Evolutionary conservation across 1,140 invertebrate species (phyloP).

Genomic region (Calosoma granatense): DNA sequence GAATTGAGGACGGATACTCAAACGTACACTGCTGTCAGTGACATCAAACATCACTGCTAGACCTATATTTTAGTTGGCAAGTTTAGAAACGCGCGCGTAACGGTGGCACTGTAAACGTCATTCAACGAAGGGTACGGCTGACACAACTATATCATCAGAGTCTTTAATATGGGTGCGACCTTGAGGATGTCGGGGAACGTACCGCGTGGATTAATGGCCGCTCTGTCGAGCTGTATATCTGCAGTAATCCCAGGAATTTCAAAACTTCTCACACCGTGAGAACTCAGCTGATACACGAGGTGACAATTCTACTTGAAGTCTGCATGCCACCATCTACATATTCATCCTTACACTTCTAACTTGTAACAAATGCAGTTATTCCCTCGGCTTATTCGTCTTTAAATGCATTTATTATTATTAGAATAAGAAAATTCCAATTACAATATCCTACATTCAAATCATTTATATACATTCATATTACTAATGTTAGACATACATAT

Average conservation of each 20-base stretch:
- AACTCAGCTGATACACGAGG: not conserved
- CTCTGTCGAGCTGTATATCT: not conserved
- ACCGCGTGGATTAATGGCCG: not conserved
- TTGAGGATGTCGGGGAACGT: not conserved
- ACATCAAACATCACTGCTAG: no score
- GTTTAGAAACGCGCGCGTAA: not conserved
- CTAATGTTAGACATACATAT: no score
- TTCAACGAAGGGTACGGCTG: not conserved
- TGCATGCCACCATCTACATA: not conserved
- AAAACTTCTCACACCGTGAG: not conserved
- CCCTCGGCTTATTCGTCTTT: no score
- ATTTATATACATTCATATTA: no score
- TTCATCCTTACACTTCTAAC: no score
- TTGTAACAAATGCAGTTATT: no score
- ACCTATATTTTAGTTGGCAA: not conserved
- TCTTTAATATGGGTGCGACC: not conserved
- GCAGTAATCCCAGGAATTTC: not conserved
- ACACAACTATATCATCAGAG: not conserved
- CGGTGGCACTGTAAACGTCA: not conserved
- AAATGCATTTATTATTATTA: no score
- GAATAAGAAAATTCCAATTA: no score
- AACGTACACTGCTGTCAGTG: no score
- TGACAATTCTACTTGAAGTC: not conserved
- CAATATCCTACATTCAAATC: no score
- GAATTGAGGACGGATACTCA: no score